Conservation (phyloP, 2,888 invertebrate species). For the Orthonychiurus folsomi region DNA sequence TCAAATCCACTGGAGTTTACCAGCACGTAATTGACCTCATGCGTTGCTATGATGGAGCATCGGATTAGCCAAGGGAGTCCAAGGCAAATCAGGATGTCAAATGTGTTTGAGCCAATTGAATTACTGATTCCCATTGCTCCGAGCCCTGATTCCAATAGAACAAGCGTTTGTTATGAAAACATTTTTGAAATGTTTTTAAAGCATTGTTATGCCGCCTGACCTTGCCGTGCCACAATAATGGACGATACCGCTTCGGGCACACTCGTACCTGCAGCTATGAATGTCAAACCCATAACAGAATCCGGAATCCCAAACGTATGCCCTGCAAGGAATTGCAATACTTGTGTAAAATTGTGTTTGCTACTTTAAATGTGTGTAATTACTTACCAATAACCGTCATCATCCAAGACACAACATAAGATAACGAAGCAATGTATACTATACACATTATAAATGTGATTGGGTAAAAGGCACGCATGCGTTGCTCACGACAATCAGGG, state of each 20-base stretch:
- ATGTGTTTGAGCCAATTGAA: slow-evolving; percentile 81
- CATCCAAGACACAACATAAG: slow-evolving; percentile 79
- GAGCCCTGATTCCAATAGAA: slow-evolving; percentile 60
- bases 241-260: slow-evolving; percentile 90
- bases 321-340: not conserved
- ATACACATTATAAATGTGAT: slow-evolving; percentile 70
- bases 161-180: too few relatives aligned
- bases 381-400: slow-evolving; percentile 65
- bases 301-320: slow-evolving; percentile 10
- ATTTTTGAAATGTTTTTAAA: too few relatives aligned
- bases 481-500: slow-evolving; percentile 60
- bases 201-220: too few relatives aligned
- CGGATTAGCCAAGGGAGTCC: slow-evolving; percentile 84
- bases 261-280: slow-evolving; percentile 85
- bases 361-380: not conserved
- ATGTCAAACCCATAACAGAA: slow-evolving; percentile 50
- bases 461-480: slow-evolving; percentile 51
- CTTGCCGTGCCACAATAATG: slow-evolving; percentile 85
- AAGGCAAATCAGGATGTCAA: slow-evolving; percentile 75
- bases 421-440: slow-evolving; percentile 68
- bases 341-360: not conserved
- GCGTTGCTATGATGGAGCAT: slow-evolving; percentile 69
- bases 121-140: slow-evolving; percentile 88
- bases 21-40: slow-evolving; percentile 63
- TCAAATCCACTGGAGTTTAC: slow-evolving; percentile 85